Base-by-base conservation (phyloP, 1,140 invertebrate genomes). In the Ceratina calcarata region DNA sequence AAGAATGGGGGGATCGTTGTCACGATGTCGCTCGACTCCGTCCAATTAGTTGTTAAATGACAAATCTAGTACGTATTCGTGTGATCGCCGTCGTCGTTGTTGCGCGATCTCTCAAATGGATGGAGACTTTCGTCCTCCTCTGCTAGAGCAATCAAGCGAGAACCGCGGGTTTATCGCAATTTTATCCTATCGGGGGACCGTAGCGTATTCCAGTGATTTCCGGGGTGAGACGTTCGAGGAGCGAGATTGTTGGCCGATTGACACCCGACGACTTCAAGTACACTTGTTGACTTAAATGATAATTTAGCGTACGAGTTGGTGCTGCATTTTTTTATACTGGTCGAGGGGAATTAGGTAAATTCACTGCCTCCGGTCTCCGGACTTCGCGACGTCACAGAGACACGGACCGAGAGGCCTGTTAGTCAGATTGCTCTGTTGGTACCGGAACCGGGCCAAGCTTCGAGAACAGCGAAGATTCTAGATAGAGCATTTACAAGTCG, bases 11-110 rank as follows among this genome's bases (percentile, higher is more conserved):
- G 49, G 55, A 57, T 45, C 51, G 51, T 55, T 51, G 61, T 76
- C 73, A 78, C 84, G 84, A 84, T 86, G 78, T 87, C 84, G 85
- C 85, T 87, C 85, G 85, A 86, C 84, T 87, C 85, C 85, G 85
- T 87, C 85, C 85, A 87, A 61, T 45, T 87, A 87, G 75, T 84
- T 87, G 75, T 87, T 87, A 87, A 86, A 78, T 85, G 83, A 78
- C 78, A 77, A 70, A 57, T 85, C 79, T 84, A 61, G 72, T 77
- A 45, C 37, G 37, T 45, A 45, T 45, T 45, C 10, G 37, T 76
- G 72, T 86, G 72, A 60, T 74, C 71, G 71, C 85, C 60, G 82
- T 82, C 83, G 66, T 85, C 80, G 80, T 85, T 67, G 72, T 71
- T 81, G 83, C 85, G 83, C 77, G 77, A 27, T 60, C 65, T 66